These are phyloP conservation scores for Epicampocera succincta DNA, from an alignment of 2,888 invertebrate genomes.

Conservation along the genomic window DNA sequence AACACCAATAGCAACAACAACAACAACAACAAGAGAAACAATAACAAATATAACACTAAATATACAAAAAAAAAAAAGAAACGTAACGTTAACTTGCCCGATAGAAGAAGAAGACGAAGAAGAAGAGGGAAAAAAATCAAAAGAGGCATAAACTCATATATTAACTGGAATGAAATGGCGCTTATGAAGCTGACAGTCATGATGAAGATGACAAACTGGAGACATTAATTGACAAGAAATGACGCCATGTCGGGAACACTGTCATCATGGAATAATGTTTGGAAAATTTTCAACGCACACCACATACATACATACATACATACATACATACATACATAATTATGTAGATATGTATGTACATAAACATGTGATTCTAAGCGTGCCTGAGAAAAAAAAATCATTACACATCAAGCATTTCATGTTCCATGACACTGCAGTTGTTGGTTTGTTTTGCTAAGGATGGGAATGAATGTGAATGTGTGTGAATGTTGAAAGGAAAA, in stretches of 20 bases:
- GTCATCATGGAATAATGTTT: slow-evolving; percentile 44
- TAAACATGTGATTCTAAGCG: not conserved
- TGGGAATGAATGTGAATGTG: not conserved
- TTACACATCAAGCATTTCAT: slow-evolving; percentile 56
- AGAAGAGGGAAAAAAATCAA: slow-evolving; percentile 4
- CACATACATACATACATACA: too few species aligned
- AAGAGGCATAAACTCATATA: slow-evolving; percentile 30
- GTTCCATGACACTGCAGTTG: slow-evolving; percentile 15
- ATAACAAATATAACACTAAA: not conserved
- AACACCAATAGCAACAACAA: not conserved
- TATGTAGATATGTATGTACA: too few species aligned
- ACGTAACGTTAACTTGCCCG: not conserved
- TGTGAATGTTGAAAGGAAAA: too few species aligned
- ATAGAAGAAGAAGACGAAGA: too few species aligned
- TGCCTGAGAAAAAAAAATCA: slow-evolving; percentile 54
- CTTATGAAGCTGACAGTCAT: slow-evolving; percentile 60
- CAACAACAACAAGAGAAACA: not conserved
- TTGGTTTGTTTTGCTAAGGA: too few species aligned
- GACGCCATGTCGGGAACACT: slow-evolving; percentile 67
- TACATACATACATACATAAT: too few species aligned
- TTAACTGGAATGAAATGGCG: slow-evolving; percentile 41
- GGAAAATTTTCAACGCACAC: not conserved
- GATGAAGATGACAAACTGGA: slow-evolving; percentile 70
- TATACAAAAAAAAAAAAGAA: not conserved
- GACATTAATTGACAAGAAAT: slow-evolving; percentile 73